phyloP scores from a whole-genome alignment of 2,797 vertebrate species.

The Clamator glandarius region DNA sequence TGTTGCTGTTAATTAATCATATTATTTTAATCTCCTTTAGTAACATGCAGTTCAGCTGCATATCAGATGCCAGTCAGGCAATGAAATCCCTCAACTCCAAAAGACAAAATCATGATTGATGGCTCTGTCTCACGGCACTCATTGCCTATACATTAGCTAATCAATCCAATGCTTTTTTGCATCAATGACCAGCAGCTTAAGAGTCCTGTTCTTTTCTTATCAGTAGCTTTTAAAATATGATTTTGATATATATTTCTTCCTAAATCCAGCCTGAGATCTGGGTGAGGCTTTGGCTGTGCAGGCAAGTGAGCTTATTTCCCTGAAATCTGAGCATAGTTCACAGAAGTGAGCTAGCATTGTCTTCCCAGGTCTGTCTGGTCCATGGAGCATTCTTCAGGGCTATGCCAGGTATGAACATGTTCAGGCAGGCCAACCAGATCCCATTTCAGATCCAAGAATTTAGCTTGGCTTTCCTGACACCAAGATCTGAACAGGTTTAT shows the following conservation, averaged over 20 bases:
- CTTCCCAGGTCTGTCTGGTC: not conserved
- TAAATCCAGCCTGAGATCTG: not conserved
- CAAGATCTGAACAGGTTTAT: not conserved
- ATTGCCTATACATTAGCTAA: not conserved
- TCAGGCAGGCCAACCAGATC: not conserved
- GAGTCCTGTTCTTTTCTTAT: not conserved
- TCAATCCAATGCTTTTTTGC: not conserved
- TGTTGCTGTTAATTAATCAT: not conserved
- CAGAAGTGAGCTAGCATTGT: not conserved
- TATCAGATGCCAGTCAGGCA: not conserved
- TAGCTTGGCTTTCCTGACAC: not conserved
- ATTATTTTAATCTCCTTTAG: not conserved
- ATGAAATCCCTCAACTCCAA: not conserved
- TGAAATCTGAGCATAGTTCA: not conserved
- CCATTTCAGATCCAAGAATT: not conserved
- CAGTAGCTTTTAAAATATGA: not conserved
- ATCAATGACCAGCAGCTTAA: not conserved
- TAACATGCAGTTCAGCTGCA: not conserved
- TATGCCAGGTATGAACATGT: fast-evolving
- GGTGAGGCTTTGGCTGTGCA: not conserved
- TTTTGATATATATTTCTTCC: not conserved
- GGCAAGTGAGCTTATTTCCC: not conserved
- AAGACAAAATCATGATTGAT: not conserved
- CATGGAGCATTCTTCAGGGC: not conserved
- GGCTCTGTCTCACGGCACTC: not conserved